Base-by-base conservation (phyloP, 37 sponge, comb jelly and placozoan species). In the Theonella swinhoei region DNA sequence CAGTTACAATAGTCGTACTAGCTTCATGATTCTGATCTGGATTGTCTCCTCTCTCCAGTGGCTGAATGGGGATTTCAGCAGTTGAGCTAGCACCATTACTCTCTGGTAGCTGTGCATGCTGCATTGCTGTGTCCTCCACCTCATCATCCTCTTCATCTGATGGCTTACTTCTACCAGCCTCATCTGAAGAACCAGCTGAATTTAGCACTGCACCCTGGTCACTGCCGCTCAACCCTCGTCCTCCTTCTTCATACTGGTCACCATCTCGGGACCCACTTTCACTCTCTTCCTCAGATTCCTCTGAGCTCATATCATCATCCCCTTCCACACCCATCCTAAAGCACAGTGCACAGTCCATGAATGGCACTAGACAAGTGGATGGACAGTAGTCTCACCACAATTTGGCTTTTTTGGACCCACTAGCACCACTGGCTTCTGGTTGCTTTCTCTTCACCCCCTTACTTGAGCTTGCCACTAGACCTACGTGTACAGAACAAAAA, bases 371-470 rank as follows among this genome's bases (percentile, higher is more conserved):
- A n/a, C n/a, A n/a, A n/a, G n/a, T n/a, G n/a, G n/a, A n/a, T n/a
- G n/a, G n/a, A n/a, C n/a, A n/a, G n/a, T n/a, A n/a, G n/a, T 34
- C 73, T 41, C 26, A 72, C 73, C 73, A 72, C 36, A 72, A 36
- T 25, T 72, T 72, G 23, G 73, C 19, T 37, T 72, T 72, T 42
- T 72, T 72, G 73, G 40, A 9, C 11, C 36, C 42, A 40, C 26
- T 5, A 29, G 30, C 14, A n/a, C 19, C 69, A 31, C 5, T 68
- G 1, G 69, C 25, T 4, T 29, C 33, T 3, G 69, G 69, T 30
- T 32, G 69, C 5, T 68, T 68, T 29, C 69, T 31, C 64, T 63
- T 63, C 9, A 63, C 9, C 35, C 33, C 33, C 36, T 36, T 72
- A 2, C 17, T 24, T 1, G 42, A 20, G 33, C 33, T 33, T 8